Conservation (phyloP, 2,797 vertebrate genomes). For the Hozukius guyotensis region DNA sequence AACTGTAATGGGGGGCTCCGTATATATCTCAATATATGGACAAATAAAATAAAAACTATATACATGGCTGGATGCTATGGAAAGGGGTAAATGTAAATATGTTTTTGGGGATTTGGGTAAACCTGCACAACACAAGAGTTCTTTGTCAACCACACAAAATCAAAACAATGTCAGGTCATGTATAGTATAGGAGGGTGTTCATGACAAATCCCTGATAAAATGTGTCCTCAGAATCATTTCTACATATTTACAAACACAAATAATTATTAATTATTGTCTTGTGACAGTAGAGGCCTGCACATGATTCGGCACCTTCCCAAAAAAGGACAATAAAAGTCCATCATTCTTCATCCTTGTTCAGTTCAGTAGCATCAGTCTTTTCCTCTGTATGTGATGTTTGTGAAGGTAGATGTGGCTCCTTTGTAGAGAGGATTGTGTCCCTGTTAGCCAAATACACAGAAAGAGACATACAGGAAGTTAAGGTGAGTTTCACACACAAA, state of each 20-base stretch:
- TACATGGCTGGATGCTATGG: background rate
- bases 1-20: background rate
- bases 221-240: conserved; percentile 65
- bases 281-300: conserved; percentile 83
- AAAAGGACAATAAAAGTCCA: conserved; percentile 47
- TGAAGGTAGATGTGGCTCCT: conserved; percentile 96
- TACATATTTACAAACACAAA: conserved; percentile 81
- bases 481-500: background rate
- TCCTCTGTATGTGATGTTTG: conserved; percentile 95
- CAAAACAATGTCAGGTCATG: conserved; percentile 26
- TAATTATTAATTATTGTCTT: conserved; percentile 63
- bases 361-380: conserved; percentile 77
- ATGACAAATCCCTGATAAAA: conserved; percentile 60
- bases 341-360: conserved; percentile 30
- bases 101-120: background rate
- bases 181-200: conserved; percentile 17
- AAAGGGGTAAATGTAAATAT: background rate
- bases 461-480: background rate
- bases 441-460: conserved; percentile 73
- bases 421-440: conserved; percentile 95
- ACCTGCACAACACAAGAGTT: conserved; percentile 30
- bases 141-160: conserved; percentile 29
- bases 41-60: background rate
- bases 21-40: background rate
- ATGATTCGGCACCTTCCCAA: conserved; percentile 60